Base-by-base conservation (phyloP, 2,888 invertebrate genomes). In the Eristalis intricaria region DNA sequence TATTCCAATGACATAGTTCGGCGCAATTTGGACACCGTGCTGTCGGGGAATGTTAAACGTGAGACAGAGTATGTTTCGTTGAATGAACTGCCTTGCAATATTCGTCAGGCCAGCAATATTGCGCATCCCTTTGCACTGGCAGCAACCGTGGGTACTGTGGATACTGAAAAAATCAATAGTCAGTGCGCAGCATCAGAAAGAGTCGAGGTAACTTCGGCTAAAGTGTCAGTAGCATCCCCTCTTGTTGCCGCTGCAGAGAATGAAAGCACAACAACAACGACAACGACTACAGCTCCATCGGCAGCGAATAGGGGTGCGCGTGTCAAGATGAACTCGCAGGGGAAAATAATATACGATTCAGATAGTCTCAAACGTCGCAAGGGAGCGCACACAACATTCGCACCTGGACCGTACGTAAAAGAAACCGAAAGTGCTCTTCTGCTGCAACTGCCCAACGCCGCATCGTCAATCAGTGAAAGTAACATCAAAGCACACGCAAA, bases 331-430 rank as follows among this genome's bases (percentile, higher is more conserved):
- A 97, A 97, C 93, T 96, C 97, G 29, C 96, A 96, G 90, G 98
- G 98, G 71, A 97, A 97, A 94, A 97, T 98, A 63, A 96, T 98
- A 84, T 98, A 96, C 93, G 96, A 96, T 88, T 97, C 97, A 23
- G 97, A 97, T 90, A 97, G 97, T 91, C 93, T 97, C 88, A 96
- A 95, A 91, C 94, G 97, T 90, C 92, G 92, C 89, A 97, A 97
- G 94, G 96, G 96, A 84, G 96, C 96, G 19, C 96, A 97, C 91
- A 96, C 97, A 50, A 97, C 97, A 40, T 97, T 97, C 91, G 97
- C 97, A 94, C 97, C 97, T 77, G 97, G 97, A 89, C 97, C 97
- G 61, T 96, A 96, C 92, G 96, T 97, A 29, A 96, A 96, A 93
- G 95, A 95, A 95, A 90, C 95, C 94, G 66, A 91, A 91, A 92